Conservation (phyloP, 2,888 invertebrate species). For the Phalangium opilio region DNA sequence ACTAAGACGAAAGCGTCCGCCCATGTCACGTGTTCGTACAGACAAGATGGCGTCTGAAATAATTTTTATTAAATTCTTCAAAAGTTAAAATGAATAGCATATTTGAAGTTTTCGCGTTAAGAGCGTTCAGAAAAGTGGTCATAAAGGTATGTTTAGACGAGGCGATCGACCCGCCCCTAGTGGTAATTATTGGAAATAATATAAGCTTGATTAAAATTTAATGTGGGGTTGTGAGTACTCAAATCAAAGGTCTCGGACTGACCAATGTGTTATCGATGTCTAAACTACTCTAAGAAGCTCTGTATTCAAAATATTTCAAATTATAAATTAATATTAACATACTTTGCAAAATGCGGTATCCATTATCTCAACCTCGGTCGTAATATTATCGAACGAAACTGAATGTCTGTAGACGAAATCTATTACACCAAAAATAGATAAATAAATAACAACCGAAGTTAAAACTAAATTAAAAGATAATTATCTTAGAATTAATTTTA, state of each 20-base stretch:
- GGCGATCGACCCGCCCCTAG: not conserved
- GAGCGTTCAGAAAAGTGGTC: no score
- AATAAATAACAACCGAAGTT: no score
- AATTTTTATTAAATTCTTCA: not conserved
- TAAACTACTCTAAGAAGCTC: not conserved
- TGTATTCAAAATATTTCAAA: not conserved
- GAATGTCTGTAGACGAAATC: constrained; percentile 61
- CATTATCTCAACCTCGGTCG: constrained; percentile 59
- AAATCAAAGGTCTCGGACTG: not conserved
- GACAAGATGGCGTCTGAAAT: constrained; percentile 16
- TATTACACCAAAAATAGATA: no score
- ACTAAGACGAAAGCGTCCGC: constrained; percentile 61
- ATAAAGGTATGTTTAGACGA: not conserved
- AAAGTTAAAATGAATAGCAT: no score
- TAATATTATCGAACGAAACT: constrained; percentile 51
- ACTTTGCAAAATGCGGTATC: constrained; percentile 57
- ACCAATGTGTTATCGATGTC: not conserved
- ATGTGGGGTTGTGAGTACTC: not conserved
- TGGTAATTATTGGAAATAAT: no score
- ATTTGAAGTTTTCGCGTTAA: no score
- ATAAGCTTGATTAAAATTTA: no score
- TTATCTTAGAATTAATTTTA: no score
- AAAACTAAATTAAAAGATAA: no score
- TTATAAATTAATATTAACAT: constrained; percentile 27
- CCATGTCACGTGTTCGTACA: constrained; percentile 47